Percentiles rank a stretch among this genome's conserved stretches.
phyloP scores from a whole-genome alignment of 2,113 vertebrate species.

The Hucho hucho region DNA sequence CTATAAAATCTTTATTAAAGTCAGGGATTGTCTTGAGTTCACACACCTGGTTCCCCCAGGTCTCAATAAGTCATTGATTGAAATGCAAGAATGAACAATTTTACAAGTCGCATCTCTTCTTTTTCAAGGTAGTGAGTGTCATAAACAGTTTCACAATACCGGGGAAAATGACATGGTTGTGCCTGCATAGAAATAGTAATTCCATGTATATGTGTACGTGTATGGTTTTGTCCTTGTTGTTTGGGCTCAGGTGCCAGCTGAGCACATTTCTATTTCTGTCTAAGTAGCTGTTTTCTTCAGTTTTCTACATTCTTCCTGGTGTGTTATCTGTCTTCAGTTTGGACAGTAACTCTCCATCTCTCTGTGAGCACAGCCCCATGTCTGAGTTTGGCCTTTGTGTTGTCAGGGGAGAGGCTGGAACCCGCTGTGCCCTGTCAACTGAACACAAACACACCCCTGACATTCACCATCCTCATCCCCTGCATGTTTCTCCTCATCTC shows the following conservation, averaged over 20 bases:
- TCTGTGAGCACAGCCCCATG: not conserved
- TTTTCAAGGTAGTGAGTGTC: too few relatives aligned
- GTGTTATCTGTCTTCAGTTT: not conserved
- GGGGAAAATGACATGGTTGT: too few relatives aligned
- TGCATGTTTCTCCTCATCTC: conserved; percentile 3
- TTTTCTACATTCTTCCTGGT: not conserved
- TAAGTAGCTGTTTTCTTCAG: not conserved
- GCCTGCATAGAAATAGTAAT: too few relatives aligned
- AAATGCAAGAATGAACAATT: too few relatives aligned
- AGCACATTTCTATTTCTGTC: not conserved
- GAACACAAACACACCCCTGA: conserved; percentile 35
- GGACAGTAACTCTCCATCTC: not conserved
- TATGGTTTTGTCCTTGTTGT: not conserved
- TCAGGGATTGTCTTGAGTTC: too few relatives aligned
- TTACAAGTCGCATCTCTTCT: too few relatives aligned
- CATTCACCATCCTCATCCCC: conserved; percentile 29
- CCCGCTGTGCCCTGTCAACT: conserved; percentile 34
- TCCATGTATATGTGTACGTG: too few relatives aligned
- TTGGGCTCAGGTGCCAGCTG: not conserved
- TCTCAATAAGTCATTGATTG: too few relatives aligned
- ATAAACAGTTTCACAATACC: too few relatives aligned
- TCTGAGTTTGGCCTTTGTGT: conserved; percentile 18
- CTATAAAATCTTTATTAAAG: too few relatives aligned
- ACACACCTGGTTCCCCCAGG: too few relatives aligned
- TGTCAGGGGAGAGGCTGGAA: not conserved